These are phyloP conservation scores for Carassius auratus DNA, from an alignment of 2,113 vertebrate genomes.

Conservation along the genomic window DNA sequence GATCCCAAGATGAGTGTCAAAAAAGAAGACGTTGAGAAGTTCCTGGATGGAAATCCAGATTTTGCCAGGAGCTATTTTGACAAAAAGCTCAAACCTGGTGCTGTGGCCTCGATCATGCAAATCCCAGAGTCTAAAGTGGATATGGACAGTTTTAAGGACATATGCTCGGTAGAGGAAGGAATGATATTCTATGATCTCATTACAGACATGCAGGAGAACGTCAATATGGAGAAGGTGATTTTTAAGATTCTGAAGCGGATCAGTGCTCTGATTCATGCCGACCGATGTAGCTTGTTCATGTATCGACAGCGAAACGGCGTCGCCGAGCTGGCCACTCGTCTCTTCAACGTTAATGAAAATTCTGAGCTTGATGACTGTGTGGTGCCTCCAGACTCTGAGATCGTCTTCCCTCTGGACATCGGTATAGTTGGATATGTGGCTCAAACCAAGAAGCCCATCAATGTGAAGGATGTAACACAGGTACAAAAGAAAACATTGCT, in stretches of 20 bases:
- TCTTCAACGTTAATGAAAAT: slow-evolving; percentile 83
- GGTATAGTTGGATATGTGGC: slow-evolving; percentile 92
- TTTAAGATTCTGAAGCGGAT: slow-evolving; percentile 90
- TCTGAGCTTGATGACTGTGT: slow-evolving; percentile 86
- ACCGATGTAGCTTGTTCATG: slow-evolving; percentile 94
- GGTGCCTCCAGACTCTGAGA: slow-evolving; percentile 90
- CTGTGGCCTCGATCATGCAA: slow-evolving; percentile 63
- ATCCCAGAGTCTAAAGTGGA: slow-evolving; percentile 64
- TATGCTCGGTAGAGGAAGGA: slow-evolving; percentile 85
- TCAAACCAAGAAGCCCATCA: slow-evolving; percentile 88
- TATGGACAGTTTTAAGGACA: slow-evolving; percentile 72
- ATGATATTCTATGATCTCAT: slow-evolving; percentile 87
- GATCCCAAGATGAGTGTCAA: slow-evolving; percentile 80
- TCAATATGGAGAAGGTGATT: slow-evolving; percentile 94
- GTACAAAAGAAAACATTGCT: slow-evolving; percentile 68
- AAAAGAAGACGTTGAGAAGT: slow-evolving; percentile 84
- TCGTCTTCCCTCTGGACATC: slow-evolving; percentile 92
- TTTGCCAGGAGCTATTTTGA: slow-evolving; percentile 87
- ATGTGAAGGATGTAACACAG: slow-evolving; percentile 84
- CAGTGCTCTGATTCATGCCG: slow-evolving; percentile 81
- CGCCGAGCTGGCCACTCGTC: slow-evolving; percentile 89
- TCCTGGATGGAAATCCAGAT: slow-evolving; percentile 84
- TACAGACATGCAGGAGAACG: slow-evolving; percentile 93
- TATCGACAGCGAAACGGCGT: slow-evolving; percentile 91
- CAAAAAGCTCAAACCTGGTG: slow-evolving; percentile 79